Conservation (phyloP, 2,888 invertebrate genomes). For the Eupithecia exiguata region DNA sequence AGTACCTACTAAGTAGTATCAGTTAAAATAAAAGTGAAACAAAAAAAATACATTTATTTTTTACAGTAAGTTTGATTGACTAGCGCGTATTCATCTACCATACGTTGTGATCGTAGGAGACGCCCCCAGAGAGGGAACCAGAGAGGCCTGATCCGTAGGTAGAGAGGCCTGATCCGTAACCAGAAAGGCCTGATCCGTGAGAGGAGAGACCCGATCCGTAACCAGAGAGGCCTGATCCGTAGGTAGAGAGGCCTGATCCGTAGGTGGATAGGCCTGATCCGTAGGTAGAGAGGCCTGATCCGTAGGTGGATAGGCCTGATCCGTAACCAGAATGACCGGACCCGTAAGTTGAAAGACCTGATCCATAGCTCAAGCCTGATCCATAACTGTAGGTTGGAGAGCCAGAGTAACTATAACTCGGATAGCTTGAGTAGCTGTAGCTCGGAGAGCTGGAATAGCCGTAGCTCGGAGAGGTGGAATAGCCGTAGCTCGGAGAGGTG, state of each 20-base stretch:
- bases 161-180: neutral
- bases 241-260: neutral
- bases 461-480: slow-evolving; percentile 24
- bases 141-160: neutral
- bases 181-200: neutral
- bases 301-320: slow-evolving; percentile 16
- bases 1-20: no score
- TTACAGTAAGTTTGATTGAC: slow-evolving; percentile 9
- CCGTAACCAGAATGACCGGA: slow-evolving; percentile 14
- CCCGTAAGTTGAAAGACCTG: slow-evolving; percentile 7
- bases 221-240: neutral
- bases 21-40: no score
- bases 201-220: neutral
- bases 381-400: slow-evolving; percentile 14
- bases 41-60: slow-evolving; percentile 12
- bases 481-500: slow-evolving; percentile 20
- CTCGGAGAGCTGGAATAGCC: slow-evolving; percentile 6
- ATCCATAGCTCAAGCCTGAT: slow-evolving; percentile 28
- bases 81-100: slow-evolving; percentile 27
- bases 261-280: slow-evolving; percentile 33
- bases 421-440: slow-evolving; percentile 11
- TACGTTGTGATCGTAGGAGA: slow-evolving; percentile 10
- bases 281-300: slow-evolving; percentile 14
- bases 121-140: neutral
- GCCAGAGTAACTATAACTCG: neutral